phyloP scores from a whole-genome alignment of 2,113 vertebrate species.

The Chinchilla lanigera region DNA sequence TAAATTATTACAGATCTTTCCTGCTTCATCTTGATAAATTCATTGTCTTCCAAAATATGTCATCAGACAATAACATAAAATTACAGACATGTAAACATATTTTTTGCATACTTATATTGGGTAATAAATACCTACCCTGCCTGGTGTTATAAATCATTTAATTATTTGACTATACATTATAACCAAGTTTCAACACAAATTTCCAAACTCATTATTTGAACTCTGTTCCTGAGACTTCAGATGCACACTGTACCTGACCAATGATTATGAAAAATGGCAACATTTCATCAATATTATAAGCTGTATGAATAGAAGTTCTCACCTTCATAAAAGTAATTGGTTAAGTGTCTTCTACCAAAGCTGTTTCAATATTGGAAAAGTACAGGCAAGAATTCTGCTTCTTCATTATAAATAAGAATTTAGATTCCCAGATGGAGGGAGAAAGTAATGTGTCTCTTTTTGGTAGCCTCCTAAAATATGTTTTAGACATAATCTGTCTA shows the following conservation, averaged over 20 bases:
- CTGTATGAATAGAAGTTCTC: background rate
- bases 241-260: background rate
- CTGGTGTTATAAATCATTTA: background rate
- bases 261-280: background rate
- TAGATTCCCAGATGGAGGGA: background rate
- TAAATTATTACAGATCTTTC: slow-evolving; percentile 38
- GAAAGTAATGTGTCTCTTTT: background rate
- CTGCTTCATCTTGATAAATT: slow-evolving; percentile 28
- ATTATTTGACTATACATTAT: background rate
- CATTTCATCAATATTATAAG: background rate
- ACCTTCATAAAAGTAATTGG: background rate
- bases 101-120: background rate
- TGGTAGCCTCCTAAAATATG: background rate
- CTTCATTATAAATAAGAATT: slow-evolving; percentile 35
- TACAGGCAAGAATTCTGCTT: background rate
- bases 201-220: slow-evolving; percentile 23
- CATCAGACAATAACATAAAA: slow-evolving; percentile 23
- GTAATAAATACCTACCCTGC: slow-evolving; percentile 29
- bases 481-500: background rate
- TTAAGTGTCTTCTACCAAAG: background rate
- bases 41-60: slow-evolving; percentile 36
- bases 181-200: slow-evolving; percentile 31
- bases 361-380: slow-evolving; percentile 7
- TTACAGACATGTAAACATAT: background rate
- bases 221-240: background rate